phyloP scores from a whole-genome alignment of 2,888 invertebrate species.

The Clistopyga incitator region DNA sequence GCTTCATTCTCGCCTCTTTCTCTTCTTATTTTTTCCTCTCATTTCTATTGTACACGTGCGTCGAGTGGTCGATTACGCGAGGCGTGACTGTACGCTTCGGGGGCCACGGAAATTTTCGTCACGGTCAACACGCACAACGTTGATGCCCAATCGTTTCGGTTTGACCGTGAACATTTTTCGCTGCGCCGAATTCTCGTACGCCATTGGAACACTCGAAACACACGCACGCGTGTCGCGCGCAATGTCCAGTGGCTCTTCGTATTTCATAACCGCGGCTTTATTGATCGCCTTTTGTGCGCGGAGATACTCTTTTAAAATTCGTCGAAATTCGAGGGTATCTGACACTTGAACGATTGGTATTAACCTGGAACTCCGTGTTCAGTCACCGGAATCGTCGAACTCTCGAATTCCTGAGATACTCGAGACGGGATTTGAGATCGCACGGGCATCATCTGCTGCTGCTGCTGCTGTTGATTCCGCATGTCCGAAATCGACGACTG shows the following conservation, averaged over 20 bases:
- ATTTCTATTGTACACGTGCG: slow-evolving; percentile 57
- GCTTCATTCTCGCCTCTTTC: slow-evolving; percentile 63
- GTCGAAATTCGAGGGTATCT: slow-evolving; percentile 20
- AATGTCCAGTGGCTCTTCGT: background rate
- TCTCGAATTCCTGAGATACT: slow-evolving; percentile 35
- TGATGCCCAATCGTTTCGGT: slow-evolving; percentile 28
- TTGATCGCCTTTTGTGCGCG: slow-evolving; percentile 3
- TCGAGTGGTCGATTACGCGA: slow-evolving; percentile 27
- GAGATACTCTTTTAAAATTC: slow-evolving; percentile 7
- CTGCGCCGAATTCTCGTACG: slow-evolving; percentile 26
- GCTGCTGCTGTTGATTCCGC: slow-evolving; percentile 55
- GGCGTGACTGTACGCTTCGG: slow-evolving; percentile 2
- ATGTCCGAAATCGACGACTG: slow-evolving; percentile 62
- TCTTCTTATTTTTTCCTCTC: slow-evolving; percentile 35
- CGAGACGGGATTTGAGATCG: slow-evolving; percentile 24
- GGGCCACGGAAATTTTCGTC: background rate
- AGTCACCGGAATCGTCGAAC: slow-evolving; percentile 48
- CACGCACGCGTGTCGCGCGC: slow-evolving; percentile 14
- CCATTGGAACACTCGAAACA: slow-evolving; percentile 43
- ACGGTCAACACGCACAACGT: background rate
- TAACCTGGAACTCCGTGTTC: slow-evolving; percentile 55
- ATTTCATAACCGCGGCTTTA: background rate
- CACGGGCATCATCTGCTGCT: slow-evolving; percentile 10
- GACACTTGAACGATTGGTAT: slow-evolving; percentile 38
- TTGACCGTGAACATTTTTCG: slow-evolving; percentile 41